Conservation (phyloP, 2,797 vertebrate species). For the Avahi laniger region DNA sequence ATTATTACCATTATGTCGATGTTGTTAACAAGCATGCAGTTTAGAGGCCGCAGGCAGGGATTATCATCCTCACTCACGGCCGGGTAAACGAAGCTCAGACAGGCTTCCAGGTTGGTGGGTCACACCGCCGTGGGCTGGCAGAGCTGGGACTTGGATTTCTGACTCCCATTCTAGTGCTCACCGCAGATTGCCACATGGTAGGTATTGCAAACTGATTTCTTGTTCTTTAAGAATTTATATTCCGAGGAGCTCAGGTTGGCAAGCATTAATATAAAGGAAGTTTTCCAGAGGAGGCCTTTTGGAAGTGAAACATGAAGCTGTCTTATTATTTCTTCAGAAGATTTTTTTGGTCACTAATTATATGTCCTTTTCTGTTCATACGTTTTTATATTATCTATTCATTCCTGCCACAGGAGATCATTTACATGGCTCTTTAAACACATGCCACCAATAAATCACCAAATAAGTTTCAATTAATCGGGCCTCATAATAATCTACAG, state of each 20-base stretch:
- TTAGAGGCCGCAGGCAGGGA: neutral
- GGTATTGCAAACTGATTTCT: neutral
- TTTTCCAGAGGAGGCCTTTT: neutral
- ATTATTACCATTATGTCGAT: neutral
- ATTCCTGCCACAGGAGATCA: neutral
- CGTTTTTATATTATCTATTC: slow-evolving; percentile 27
- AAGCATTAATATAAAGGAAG: neutral
- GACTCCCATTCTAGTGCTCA: neutral
- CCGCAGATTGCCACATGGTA: neutral
- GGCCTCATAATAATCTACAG: neutral
- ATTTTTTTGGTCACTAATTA: neutral
- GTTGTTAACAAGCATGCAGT: neutral
- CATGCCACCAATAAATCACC: neutral
- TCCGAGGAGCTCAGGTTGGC: neutral
- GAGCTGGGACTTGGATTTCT: neutral
- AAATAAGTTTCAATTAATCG: slow-evolving; percentile 21
- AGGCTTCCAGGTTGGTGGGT: neutral
- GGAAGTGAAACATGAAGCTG: neutral
- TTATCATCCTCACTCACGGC: neutral
- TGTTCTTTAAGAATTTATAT: neutral
- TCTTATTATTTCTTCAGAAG: neutral
- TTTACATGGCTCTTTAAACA: slow-evolving; percentile 1
- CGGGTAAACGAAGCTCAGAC: neutral
- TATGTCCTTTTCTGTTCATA: neutral
- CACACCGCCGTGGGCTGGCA: neutral